phyloP scores from a whole-genome alignment of 2,888 invertebrate species.

The Mechanitis messenoides region DNA sequence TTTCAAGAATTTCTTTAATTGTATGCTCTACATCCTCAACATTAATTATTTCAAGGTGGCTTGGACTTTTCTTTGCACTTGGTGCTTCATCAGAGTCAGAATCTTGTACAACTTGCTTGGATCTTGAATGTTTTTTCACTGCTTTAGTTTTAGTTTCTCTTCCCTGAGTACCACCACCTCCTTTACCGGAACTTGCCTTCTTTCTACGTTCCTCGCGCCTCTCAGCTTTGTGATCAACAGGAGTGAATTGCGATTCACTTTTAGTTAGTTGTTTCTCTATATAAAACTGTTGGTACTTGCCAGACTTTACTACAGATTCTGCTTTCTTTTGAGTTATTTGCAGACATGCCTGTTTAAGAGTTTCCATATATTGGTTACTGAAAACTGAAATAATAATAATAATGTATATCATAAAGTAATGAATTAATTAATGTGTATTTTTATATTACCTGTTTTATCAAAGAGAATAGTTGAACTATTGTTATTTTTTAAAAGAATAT shows the following conservation, averaged over 20 bases:
- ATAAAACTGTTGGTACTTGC: constrained; percentile 84
- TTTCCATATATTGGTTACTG: constrained; percentile 81
- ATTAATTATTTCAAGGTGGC: constrained; percentile 79
- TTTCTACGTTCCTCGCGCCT: constrained; percentile 92
- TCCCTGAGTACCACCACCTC: constrained; percentile 94
- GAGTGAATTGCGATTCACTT: constrained; percentile 46
- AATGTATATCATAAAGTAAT: no score
- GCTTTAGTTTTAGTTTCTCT: constrained; percentile 96
- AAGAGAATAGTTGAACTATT: constrained; percentile 77
- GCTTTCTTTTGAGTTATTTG: constrained; percentile 80
- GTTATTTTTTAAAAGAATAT: constrained; percentile 78
- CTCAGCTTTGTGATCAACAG: constrained; percentile 78
- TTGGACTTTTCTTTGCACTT: constrained; percentile 55
- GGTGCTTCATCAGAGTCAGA: constrained; percentile 81
- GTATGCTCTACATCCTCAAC: constrained; percentile 81
- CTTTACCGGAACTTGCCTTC: constrained; percentile 91
- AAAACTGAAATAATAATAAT: constrained; percentile 61
- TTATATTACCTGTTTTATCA: constrained; percentile 74
- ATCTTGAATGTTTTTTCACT: constrained; percentile 86
- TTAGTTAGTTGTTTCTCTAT: constrained; percentile 80
- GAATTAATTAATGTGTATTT: no score
- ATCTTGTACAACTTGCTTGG: constrained; percentile 75
- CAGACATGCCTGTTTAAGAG: constrained; percentile 81
- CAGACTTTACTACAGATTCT: constrained; percentile 81
- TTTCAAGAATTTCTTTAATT: constrained; percentile 78